phyloP scores from a whole-genome alignment of 2,113 vertebrate species.

The Hystrix brachyura region DNA sequence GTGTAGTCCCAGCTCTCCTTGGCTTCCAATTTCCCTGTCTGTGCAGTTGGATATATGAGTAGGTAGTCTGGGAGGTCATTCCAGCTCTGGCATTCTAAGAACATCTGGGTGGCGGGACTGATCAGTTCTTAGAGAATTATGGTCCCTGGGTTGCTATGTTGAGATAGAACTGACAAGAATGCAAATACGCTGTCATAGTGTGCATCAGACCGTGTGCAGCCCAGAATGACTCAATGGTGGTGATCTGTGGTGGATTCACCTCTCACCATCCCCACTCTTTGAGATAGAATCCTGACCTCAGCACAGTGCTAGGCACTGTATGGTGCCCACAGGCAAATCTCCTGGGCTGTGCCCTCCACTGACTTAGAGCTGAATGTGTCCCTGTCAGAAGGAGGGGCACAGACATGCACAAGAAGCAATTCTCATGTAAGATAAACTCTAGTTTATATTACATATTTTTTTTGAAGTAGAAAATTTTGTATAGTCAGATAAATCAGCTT shows the following conservation, averaged over 20 bases:
- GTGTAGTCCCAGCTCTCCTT: background rate
- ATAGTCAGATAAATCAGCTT: background rate
- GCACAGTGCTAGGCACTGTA: background rate
- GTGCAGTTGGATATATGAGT: background rate
- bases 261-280: background rate
- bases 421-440: background rate
- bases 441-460: background rate
- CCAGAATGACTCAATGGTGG: background rate
- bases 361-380: background rate
- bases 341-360: background rate
- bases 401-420: background rate
- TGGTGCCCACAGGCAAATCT: background rate
- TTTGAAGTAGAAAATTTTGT: conserved; percentile 14
- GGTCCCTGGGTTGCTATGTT: background rate
- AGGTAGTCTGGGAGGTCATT: background rate
- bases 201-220: background rate
- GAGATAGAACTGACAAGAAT: background rate
- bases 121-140: background rate
- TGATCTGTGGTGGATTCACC: background rate
- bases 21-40: background rate
- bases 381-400: background rate
- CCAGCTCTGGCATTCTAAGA: background rate
- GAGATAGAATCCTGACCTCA: background rate
- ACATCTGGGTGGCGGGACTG: background rate
- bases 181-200: background rate